These are phyloP conservation scores for Copidosoma floridanum DNA, from an alignment of 1,140 invertebrate species.

Conservation along the genomic window DNA sequence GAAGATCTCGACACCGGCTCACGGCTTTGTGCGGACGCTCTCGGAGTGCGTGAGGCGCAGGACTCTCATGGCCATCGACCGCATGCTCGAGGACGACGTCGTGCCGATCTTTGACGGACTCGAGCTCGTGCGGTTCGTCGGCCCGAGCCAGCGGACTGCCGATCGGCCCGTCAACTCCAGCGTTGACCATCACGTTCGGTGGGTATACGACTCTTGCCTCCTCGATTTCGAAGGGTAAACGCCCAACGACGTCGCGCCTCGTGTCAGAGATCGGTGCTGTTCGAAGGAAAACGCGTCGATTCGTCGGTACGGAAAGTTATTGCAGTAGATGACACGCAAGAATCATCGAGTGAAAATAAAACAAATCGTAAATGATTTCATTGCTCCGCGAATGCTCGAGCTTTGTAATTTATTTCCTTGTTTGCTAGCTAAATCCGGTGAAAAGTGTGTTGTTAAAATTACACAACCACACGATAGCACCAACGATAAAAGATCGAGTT, in stretches of 20 bases:
- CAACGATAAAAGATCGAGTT: too few species aligned
- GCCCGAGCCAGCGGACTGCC: background rate
- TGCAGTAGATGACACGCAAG: too few species aligned
- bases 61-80: slow-evolving; percentile 3
- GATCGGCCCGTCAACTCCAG: background rate
- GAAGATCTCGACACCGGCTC: background rate
- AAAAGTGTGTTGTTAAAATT: too few species aligned
- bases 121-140: background rate
- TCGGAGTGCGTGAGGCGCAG: background rate
- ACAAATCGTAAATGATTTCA: too few species aligned
- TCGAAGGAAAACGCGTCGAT: background rate
- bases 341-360: too few species aligned
- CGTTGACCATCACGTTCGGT: background rate
- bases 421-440: too few species aligned
- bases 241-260: background rate
- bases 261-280: background rate
- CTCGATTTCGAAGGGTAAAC: background rate
- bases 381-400: too few species aligned
- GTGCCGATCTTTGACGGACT: background rate
- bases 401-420: too few species aligned
- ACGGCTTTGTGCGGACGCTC: background rate
- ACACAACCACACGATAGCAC: too few species aligned
- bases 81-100: background rate
- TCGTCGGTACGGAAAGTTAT: background rate
- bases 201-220: background rate